Base-by-base conservation (phyloP, 2,888 invertebrate genomes). In the Aporophyla nigra region DNA sequence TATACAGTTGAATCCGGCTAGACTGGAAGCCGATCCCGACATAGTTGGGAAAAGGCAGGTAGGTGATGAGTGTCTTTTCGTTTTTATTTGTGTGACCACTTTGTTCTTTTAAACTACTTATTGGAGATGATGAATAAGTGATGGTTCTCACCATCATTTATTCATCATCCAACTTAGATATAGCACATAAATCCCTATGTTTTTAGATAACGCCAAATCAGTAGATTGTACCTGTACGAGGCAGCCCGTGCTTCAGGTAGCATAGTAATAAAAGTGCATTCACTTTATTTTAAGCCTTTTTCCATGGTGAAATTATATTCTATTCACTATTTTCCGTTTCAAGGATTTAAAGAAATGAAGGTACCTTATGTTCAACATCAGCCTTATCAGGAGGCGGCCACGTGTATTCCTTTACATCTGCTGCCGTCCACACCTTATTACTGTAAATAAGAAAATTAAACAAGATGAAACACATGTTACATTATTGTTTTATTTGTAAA, bases 351-450 rank as follows among this genome's bases (percentile, higher is more conserved):
- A 9, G 54, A 46, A n/a, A 19, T 54, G 1, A 16, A n/a, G 12
- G n/a, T 89, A 96, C 96, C 94, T 95, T 96, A 70, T 91, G 92
- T 74, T 95, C 94, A n/a, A 86, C 91, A 82, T 92, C 92, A 58
- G 91, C 85, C 67, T 87, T 91, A 51, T 94, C 95, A 91, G 96
- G 97, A 51, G 97, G 97, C 10, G 99, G 99, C 99, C 99, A 99
- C 90, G 98, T 98, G 92, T 99, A 99, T 93, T 99, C 99, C 78
- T 98, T 99, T 71, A 99, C 97, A 93, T 98, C 98, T 72, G 98
- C 98, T 24, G 99, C 99, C 33, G 98, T 98, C 91, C 98, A 98
- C 66, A 97, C 96, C 90, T 97, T 97, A 89, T 94, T 96, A 90
- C 96, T 96, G 92, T 21, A 93, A 94, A 77, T 63, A 83, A 83